Base-by-base conservation (phyloP, 2,888 invertebrate species). In the Sinohyriopsis cumingii region DNA sequence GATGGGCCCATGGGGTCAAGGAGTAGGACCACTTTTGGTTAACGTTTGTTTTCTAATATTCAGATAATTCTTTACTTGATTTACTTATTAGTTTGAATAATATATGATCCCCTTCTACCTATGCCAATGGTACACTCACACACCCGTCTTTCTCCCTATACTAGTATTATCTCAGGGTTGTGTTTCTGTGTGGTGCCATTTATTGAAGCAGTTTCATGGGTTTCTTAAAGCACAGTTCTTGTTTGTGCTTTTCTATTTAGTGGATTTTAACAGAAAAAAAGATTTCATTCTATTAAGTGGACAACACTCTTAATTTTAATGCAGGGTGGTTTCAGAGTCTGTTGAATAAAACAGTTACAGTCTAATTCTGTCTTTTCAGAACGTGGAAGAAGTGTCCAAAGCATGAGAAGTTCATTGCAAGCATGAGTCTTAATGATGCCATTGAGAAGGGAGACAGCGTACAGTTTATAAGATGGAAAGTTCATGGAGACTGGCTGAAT, bases 401-500 rank as follows among this genome's bases (percentile, higher is more conserved):
- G 63, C 84, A 85, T 63, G 88, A 88, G 56, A 89, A 88, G 1
- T 86, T 84, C 68, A 90, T 90, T 63, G 88, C 90, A 24, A 88
- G 86, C 71, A 82, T 90, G 18, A 82, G 84, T 64, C 79, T 90
- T 55, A 77, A 77, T 59, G 89, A 89, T 65, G 78, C 82, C 45
- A 85, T 88, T 3, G 84, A 87, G 20, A 78, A 77, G 7, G 79
- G 78, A n/a, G 74, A 80, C 25, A 85, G 85, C 72, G 85, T 88
- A 19, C 84, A 85, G 73, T 90, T 89, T 75, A 84, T 88, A 53
- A 80, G 90, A 57, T 90, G 90, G 90, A 83, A 87, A 64, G 90
- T 89, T 4, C 90, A 90, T 67, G 82, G 83, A 15, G 90, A 90
- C 77, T 90, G 90, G 90, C 88, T 90, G 15, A 65, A 87, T 88